phyloP scores from a whole-genome alignment of 2,113 vertebrate genomes.

The Zapus hudsonius region DNA sequence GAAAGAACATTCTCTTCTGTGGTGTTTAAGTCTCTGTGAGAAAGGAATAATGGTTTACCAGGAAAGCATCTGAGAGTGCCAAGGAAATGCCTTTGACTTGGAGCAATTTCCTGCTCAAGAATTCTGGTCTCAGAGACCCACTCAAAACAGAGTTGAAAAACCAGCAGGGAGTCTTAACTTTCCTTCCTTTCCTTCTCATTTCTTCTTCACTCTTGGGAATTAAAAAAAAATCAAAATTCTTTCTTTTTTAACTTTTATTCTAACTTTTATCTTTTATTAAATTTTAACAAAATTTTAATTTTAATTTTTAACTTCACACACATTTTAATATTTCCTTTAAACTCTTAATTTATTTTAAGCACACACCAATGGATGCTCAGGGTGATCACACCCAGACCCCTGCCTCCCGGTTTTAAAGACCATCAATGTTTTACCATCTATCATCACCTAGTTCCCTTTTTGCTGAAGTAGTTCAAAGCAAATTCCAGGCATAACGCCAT shows the following conservation, averaged over 20 bases:
- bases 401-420: neutral
- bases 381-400: neutral
- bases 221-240: neutral
- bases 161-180: neutral
- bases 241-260: too few relatives aligned
- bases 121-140: neutral
- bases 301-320: neutral
- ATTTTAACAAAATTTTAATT: too few relatives aligned
- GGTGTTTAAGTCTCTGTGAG: neutral
- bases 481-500: neutral
- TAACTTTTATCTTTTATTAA: too few relatives aligned
- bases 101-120: slow-evolving; percentile 12
- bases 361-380: neutral
- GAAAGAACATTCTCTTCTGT: neutral
- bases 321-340: neutral
- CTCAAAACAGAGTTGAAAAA: neutral
- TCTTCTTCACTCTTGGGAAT: neutral
- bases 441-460: neutral
- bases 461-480: neutral
- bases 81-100: slow-evolving; percentile 48
- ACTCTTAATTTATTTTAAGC: neutral
- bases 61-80: neutral
- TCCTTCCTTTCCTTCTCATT: neutral
- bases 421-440: neutral
- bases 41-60: neutral